A percentile compares a stretch with the other conserved stretches of the same genome.
Evolutionary conservation across 2,113 vertebrate genomes (phyloP).

Genomic region (Montifringilla adamsi): DNA sequence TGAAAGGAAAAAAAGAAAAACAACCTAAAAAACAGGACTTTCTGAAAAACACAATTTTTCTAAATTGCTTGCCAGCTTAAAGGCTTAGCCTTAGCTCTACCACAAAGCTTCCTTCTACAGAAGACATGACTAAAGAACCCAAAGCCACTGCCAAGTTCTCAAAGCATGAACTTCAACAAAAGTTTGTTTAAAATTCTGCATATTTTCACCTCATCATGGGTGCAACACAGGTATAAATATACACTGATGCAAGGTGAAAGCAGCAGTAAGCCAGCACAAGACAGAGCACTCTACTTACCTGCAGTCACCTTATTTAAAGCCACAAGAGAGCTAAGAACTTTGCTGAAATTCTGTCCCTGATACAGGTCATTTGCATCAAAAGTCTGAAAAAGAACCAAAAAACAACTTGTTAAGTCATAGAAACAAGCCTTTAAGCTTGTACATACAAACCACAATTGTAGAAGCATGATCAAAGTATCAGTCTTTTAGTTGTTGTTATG

Average conservation of each 20-base stretch:
- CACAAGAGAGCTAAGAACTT: constrained; percentile 93
- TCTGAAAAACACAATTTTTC: neutral
- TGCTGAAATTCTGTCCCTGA: constrained; percentile 94
- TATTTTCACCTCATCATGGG: neutral
- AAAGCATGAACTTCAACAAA: neutral
- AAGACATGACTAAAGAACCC: neutral
- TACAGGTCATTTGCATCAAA: constrained; percentile 97
- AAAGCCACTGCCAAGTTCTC: neutral
- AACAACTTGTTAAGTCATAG: neutral
- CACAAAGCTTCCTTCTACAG: neutral
- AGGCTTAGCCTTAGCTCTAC: neutral
- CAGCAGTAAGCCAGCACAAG: neutral
- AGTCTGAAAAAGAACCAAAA: constrained; percentile 74
- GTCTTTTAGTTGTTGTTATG: neutral
- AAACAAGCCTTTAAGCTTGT: neutral
- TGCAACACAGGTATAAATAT: neutral
- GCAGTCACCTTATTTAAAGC: constrained; percentile 96
- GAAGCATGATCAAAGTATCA: neutral
- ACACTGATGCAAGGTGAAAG: neutral
- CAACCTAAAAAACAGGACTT: neutral
- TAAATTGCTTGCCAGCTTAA: neutral
- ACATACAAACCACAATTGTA: neutral
- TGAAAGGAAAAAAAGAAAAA: accelerated
- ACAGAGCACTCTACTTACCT: constrained; percentile 76
- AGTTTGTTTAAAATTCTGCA: neutral